Conservation (phyloP, 2,888 invertebrate genomes). For the Eupithecia inturbata region DNA sequence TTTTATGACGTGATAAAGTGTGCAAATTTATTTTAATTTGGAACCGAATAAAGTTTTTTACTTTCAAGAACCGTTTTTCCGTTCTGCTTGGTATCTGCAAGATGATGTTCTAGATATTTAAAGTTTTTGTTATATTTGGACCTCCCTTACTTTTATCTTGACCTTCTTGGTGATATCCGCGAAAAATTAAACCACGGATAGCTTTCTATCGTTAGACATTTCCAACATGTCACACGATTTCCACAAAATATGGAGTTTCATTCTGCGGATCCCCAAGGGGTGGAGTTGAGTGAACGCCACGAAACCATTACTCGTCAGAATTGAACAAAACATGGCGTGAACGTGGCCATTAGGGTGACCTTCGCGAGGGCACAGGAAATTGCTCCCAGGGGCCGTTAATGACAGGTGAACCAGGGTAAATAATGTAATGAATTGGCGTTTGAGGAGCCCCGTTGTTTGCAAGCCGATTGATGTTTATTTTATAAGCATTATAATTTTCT, state of each 20-base stretch:
- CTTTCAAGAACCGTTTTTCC: constrained; percentile 1
- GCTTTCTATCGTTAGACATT: neutral
- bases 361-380: constrained; percentile 59
- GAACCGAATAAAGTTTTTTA: neutral
- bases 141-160: neutral
- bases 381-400: constrained; percentile 59
- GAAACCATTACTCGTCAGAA: constrained; percentile 37
- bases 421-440: constrained; percentile 15
- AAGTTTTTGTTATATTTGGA: no score
- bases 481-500: neutral
- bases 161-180: neutral
- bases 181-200: neutral
- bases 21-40: neutral
- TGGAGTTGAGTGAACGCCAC: constrained; percentile 19
- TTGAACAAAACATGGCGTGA: constrained; percentile 41
- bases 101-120: neutral
- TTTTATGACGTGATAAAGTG: constrained; percentile 4
- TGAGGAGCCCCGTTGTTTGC: neutral
- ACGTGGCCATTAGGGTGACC: constrained; percentile 50
- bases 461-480: neutral
- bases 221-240: neutral
- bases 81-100: neutral
- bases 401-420: constrained; percentile 37
- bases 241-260: neutral
- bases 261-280: constrained; percentile 12